phyloP scores from a whole-genome alignment of 2,797 vertebrate genomes.

The Botia almorhae region DNA sequence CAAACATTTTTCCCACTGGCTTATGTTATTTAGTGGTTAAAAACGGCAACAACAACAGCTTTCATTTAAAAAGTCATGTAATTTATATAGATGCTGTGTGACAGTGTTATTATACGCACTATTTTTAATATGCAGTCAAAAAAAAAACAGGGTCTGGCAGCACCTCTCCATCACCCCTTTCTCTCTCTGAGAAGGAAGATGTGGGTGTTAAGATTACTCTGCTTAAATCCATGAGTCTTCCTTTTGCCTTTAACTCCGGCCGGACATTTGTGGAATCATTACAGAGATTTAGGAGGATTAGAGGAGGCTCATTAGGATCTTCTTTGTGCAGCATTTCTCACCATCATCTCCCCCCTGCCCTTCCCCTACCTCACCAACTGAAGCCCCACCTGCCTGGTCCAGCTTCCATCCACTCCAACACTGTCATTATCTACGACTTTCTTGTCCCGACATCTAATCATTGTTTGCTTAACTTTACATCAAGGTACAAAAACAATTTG shows the following conservation, averaged over 20 bases:
- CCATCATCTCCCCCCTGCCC: conserved; percentile 12
- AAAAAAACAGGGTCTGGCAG: conserved; percentile 6
- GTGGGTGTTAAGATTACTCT: conserved; percentile 54
- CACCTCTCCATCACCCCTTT: conserved; percentile 17
- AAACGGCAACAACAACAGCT: not conserved
- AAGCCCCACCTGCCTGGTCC: conserved; percentile 38
- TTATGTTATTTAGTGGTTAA: not conserved
- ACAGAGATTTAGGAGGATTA: conserved; percentile 70
- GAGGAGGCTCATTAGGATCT: conserved; percentile 45
- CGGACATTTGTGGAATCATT: conserved; percentile 64
- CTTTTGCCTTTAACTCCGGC: conserved; percentile 35
- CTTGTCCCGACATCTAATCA: not conserved
- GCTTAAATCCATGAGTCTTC: conserved; percentile 38
- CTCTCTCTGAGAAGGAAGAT: conserved; percentile 30
- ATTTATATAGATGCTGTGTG: not conserved
- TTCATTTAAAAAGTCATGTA: not conserved
- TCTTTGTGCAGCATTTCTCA: conserved; percentile 37
- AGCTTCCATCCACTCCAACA: conserved; percentile 2
- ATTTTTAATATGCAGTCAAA: not conserved
- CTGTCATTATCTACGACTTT: not conserved
- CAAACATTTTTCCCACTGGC: not conserved
- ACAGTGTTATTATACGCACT: not conserved
- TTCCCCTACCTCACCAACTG: not conserved
- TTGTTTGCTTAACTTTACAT: not conserved
- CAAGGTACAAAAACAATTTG: not conserved